Percentiles rank a stretch among this genome's conserved stretches.
phyloP scores from a whole-genome alignment of 2,113 vertebrate species.

The Hassar affinis region DNA sequence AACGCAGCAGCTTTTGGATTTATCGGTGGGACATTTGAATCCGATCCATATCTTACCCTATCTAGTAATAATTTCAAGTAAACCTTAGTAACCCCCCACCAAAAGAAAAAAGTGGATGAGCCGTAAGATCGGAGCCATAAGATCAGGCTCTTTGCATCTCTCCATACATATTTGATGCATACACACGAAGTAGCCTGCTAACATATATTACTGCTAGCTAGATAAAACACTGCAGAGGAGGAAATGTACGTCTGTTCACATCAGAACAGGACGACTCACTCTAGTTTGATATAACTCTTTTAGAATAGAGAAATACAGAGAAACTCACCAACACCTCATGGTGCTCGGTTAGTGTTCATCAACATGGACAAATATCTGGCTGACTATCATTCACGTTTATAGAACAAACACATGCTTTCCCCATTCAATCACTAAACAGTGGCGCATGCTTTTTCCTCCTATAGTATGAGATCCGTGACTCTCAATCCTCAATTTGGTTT shows the following conservation, averaged over 20 bases:
- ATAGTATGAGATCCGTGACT: neutral
- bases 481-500: neutral
- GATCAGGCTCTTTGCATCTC: too few species aligned
- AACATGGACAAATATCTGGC: neutral
- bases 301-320: neutral
- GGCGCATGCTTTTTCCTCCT: neutral
- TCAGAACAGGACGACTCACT: neutral
- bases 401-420: neutral
- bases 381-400: neutral
- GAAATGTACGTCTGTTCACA: neutral
- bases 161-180: neutral
- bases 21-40: too few species aligned
- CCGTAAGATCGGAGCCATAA: too few species aligned
- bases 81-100: too few species aligned
- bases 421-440: neutral
- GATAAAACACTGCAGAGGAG: neutral
- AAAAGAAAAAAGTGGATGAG: too few species aligned
- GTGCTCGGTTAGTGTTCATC: neutral
- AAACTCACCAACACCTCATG: neutral
- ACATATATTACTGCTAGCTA: neutral
- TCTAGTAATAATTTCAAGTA: too few species aligned
- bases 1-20: too few species aligned
- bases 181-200: neutral
- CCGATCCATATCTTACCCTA: too few species aligned
- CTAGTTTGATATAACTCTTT: neutral